A percentile compares a stretch with the other conserved stretches of the same genome.
Conservation (phyloP, 2,113 vertebrate genomes). For the Ia io region DNA sequence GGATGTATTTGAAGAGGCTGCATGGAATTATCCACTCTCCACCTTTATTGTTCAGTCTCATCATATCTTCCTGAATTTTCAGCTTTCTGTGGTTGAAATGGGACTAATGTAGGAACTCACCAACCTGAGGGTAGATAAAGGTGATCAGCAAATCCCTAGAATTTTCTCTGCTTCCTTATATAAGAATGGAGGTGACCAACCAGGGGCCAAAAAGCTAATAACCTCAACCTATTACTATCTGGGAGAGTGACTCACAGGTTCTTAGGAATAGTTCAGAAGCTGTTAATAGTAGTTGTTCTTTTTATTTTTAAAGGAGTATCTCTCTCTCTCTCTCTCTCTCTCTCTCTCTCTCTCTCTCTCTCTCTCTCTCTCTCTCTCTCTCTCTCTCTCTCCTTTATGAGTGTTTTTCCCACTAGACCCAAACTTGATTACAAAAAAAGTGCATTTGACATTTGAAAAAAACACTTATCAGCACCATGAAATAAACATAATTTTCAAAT, state of each 20-base stretch:
- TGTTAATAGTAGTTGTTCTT: background rate
- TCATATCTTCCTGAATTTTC: background rate
- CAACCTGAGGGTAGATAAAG: background rate
- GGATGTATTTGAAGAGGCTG: background rate
- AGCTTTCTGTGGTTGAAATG: background rate
- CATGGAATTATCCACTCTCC: background rate
- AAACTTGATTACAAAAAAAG: slow-evolving; percentile 21
- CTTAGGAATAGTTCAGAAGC: background rate
- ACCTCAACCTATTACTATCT: background rate
- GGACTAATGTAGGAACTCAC: background rate
- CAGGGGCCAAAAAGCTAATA: background rate
- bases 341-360: background rate
- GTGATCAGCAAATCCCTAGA: background rate
- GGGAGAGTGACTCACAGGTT: background rate
- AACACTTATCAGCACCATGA: background rate
- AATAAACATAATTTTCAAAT: slow-evolving; percentile 40
- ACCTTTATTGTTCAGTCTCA: slow-evolving; percentile 18
- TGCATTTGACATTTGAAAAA: slow-evolving; percentile 22
- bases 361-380: background rate
- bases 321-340: too few species aligned
- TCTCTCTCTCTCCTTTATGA: background rate
- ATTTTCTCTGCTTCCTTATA: background rate
- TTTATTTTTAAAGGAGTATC: background rate
- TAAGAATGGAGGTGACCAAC: background rate
- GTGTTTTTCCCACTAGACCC: background rate